Evolutionary conservation across 2,113 vertebrate genomes (phyloP).

Genomic region (Ascaphus truei): DNA sequence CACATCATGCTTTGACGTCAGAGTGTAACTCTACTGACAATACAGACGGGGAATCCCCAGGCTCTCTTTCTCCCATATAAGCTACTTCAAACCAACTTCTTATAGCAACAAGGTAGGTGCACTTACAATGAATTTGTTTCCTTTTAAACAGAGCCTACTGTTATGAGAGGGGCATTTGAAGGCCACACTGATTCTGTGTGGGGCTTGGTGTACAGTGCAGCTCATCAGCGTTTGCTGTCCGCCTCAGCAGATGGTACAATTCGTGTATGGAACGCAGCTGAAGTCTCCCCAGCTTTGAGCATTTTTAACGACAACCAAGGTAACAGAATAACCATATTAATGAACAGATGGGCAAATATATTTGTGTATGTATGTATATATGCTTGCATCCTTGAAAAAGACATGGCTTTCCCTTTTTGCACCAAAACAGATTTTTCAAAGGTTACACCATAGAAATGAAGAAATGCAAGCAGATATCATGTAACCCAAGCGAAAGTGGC

Average conservation of each 20-base stretch:
- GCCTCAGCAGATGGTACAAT: constrained; percentile 95
- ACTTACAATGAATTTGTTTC: no score
- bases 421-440: neutral
- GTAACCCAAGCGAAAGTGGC: no score
- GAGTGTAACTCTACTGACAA: no score
- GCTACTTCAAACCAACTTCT: no score
- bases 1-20: no score
- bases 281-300: constrained; percentile 76
- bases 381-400: neutral
- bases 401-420: neutral
- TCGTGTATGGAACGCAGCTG: constrained; percentile 84
- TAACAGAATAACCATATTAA: constrained; percentile 43
- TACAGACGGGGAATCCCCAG: no score
- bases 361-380: neutral
- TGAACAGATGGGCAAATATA: neutral
- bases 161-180: constrained; percentile 79
- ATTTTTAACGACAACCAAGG: constrained; percentile 89
- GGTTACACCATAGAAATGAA: no score
- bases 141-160: constrained; percentile 74
- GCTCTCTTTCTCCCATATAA: no score
- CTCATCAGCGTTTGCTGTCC: constrained; percentile 87
- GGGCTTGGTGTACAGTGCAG: constrained; percentile 88
- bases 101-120: no score
- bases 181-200: constrained; percentile 92
- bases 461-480: no score